Evolutionary conservation across 37 sponge, comb jelly and placozoan species (phyloP).

Genomic region (Ianthella basta): DNA sequence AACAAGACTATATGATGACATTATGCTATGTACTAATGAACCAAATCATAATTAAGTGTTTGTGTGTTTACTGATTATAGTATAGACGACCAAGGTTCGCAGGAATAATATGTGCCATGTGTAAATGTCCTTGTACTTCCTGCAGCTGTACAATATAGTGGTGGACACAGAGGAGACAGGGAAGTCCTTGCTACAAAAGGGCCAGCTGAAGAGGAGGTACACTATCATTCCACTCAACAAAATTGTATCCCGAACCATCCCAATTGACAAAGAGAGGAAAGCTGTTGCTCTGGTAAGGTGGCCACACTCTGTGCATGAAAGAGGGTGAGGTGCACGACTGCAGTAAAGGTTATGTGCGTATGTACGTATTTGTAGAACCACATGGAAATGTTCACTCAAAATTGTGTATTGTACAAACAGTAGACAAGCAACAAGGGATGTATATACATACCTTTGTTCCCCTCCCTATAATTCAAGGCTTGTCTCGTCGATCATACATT

Average conservation of each 20-base stretch:
- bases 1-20: too few relatives aligned
- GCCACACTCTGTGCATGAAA: not conserved
- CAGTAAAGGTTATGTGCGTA: not conserved
- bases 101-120: not conserved
- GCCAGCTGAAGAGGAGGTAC: constrained; percentile 78
- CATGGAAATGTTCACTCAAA: not conserved
- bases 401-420: not conserved
- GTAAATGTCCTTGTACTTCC: not conserved
- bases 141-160: constrained; percentile 92
- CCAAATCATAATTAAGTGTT: too few relatives aligned
- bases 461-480: too few relatives aligned
- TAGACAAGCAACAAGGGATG: not conserved
- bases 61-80: too few relatives aligned
- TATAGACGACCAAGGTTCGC: too few relatives aligned
- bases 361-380: constrained; percentile 13
- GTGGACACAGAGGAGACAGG: constrained; percentile 94
- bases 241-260: constrained; percentile 71
- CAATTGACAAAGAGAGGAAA: constrained; percentile 51
- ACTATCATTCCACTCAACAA: constrained; percentile 98
- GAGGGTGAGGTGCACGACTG: not conserved
- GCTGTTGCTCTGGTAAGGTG: constrained; percentile 75
- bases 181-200: constrained; percentile 85
- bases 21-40: too few relatives aligned
- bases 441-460: too few relatives aligned
- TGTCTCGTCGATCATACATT: too few relatives aligned